These are phyloP conservation scores for Oreochromis grahami DNA, from an alignment of 2,797 vertebrate genomes.

Conservation along the genomic window DNA sequence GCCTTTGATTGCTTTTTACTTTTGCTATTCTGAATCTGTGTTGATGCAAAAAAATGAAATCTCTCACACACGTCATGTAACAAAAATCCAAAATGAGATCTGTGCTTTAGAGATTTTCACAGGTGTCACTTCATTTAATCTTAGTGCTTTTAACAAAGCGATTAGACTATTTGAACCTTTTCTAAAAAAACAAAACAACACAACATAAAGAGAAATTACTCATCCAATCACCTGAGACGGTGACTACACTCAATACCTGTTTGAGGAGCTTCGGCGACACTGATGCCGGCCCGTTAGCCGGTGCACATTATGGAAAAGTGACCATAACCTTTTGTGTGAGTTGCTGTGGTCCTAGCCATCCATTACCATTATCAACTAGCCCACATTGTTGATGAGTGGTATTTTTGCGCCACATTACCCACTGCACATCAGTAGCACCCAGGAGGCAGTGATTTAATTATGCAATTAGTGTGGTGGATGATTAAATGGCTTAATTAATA, in stretches of 20 bases:
- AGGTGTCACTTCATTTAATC: background rate
- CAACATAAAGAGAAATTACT: background rate
- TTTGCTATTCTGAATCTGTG: background rate
- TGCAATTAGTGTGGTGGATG: slow-evolving; percentile 78
- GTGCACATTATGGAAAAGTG: background rate
- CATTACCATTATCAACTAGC: slow-evolving; percentile 72
- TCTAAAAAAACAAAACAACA: background rate
- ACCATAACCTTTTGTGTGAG: slow-evolving; percentile 23
- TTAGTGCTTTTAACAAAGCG: background rate
- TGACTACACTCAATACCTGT: background rate
- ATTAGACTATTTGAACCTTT: background rate
- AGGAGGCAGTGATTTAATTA: slow-evolving; percentile 82
- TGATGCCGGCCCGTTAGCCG: background rate
- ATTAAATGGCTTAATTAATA: slow-evolving; percentile 82
- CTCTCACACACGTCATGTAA: background rate
- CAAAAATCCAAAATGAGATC: background rate
- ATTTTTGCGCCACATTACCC: slow-evolving; percentile 73
- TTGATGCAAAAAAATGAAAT: background rate
- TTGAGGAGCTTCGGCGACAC: background rate
- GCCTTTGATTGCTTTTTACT: background rate
- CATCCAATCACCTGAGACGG: background rate
- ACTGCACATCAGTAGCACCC: slow-evolving; percentile 70
- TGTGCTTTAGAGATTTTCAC: background rate
- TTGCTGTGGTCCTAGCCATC: slow-evolving; percentile 46
- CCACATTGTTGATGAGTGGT: slow-evolving; percentile 71